A percentile compares a stretch with the other conserved stretches of the same genome.
phyloP scores from a whole-genome alignment of 64 coral and sea anemone genomes.

The Acropora yongei region DNA sequence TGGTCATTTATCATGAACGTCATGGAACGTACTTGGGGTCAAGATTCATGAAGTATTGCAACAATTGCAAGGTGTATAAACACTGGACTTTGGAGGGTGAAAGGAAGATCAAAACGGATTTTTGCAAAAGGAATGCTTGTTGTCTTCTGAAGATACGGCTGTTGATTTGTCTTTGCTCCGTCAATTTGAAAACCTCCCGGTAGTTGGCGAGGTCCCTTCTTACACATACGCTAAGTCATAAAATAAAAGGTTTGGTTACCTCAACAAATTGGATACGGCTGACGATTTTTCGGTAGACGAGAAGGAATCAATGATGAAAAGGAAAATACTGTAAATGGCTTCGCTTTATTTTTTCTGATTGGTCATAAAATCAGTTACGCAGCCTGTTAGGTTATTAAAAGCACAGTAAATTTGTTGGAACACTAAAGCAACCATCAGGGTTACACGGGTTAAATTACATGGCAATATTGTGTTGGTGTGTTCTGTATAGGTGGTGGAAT shows the following conservation, averaged over 20 bases:
- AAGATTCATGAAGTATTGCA: conserved; percentile 25
- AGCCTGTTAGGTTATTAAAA: too few species aligned
- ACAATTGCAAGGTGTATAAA: conserved; percentile 22
- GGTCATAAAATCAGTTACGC: too few species aligned
- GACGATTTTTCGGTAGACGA: neutral
- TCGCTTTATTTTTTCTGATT: neutral
- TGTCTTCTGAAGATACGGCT: too few species aligned
- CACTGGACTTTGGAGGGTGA: conserved; percentile 25
- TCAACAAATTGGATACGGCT: too few species aligned
- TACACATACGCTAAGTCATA: neutral
- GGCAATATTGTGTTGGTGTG: too few species aligned
- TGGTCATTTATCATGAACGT: conserved; percentile 29
- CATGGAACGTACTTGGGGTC: neutral
- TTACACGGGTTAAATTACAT: too few species aligned
- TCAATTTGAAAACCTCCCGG: neutral
- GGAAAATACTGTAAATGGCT: neutral
- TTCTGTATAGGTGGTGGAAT: too few species aligned
- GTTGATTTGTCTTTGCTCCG: neutral
- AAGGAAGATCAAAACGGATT: neutral
- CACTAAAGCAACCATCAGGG: too few species aligned
- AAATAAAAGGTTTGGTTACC: conserved; percentile 31
- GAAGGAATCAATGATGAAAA: neutral
- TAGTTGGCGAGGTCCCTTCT: conserved; percentile 48
- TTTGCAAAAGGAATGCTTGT: neutral
- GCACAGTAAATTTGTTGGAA: neutral